phyloP scores from a whole-genome alignment of 2,888 invertebrate genomes.

The Nycteola revayana region DNA sequence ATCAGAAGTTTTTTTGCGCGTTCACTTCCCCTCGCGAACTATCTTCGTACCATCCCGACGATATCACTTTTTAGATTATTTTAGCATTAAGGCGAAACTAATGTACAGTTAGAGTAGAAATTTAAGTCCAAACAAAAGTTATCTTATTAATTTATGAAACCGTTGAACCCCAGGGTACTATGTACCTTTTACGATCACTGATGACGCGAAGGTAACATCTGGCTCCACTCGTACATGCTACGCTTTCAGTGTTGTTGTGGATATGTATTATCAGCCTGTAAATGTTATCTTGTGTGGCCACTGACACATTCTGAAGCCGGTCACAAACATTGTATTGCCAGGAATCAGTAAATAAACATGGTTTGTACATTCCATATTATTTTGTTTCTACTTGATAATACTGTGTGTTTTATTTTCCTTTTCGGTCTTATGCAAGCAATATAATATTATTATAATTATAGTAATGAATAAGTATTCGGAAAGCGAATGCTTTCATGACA shows the following conservation, averaged over 20 bases:
- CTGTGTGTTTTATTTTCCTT: slow-evolving; percentile 79
- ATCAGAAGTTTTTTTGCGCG: slow-evolving; percentile 71
- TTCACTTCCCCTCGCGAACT: slow-evolving; percentile 55
- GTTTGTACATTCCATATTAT: slow-evolving; percentile 92
- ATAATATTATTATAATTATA: neutral
- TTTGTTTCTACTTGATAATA: slow-evolving; percentile 83
- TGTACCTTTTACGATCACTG: slow-evolving; percentile 64
- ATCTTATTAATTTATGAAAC: slow-evolving; percentile 75
- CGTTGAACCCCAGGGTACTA: slow-evolving; percentile 68
- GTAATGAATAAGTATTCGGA: slow-evolving; percentile 45
- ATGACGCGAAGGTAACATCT: slow-evolving; percentile 66
- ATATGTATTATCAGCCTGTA: slow-evolving; percentile 57
- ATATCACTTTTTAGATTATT: slow-evolving; percentile 81
- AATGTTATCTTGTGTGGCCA: slow-evolving; percentile 52
- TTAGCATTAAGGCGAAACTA: slow-evolving; percentile 83
- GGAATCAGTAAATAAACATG: slow-evolving; percentile 86
- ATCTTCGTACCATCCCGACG: slow-evolving; percentile 65
- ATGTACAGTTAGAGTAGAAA: slow-evolving; percentile 83
- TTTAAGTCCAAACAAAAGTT: slow-evolving; percentile 80
- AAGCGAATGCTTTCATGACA: slow-evolving; percentile 64
- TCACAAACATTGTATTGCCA: slow-evolving; percentile 81
- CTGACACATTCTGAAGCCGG: slow-evolving; percentile 56
- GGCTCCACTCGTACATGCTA: slow-evolving; percentile 64
- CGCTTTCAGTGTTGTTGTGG: slow-evolving; percentile 74
- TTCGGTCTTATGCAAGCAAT: slow-evolving; percentile 53